Evolutionary conservation across 2,113 vertebrate genomes (phyloP).

Genomic region (Tonatia bakeri): DNA sequence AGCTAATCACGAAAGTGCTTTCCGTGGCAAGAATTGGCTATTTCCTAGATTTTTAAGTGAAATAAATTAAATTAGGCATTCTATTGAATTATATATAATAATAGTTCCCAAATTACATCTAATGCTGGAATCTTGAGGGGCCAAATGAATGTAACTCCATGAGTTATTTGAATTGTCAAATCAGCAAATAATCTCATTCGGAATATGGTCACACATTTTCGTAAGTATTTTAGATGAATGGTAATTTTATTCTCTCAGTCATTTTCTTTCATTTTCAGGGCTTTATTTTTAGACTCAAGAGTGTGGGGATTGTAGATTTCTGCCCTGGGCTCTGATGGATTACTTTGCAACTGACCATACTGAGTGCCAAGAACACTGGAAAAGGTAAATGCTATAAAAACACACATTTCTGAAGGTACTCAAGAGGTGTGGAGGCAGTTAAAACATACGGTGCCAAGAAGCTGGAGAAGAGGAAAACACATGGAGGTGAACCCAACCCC

Average conservation of each 20-base stretch:
- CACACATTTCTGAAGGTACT: background rate
- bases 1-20: background rate
- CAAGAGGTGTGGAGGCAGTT: background rate
- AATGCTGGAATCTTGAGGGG: background rate
- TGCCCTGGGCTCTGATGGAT: background rate
- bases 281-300: background rate
- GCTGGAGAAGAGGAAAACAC: background rate
- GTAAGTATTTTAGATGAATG: slow-evolving; percentile 12
- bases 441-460: background rate
- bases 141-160: background rate
- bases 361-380: background rate
- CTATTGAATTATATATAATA: slow-evolving; percentile 23
- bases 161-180: background rate
- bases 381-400: slow-evolving; percentile 12
- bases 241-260: slow-evolving; percentile 10
- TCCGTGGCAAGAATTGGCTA: background rate
- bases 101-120: slow-evolving; percentile 22
- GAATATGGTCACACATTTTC: background rate
- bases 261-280: background rate
- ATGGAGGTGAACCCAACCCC: background rate
- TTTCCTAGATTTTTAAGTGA: slow-evolving; percentile 36
- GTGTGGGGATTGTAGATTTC: background rate
- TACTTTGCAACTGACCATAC: slow-evolving; percentile 2
- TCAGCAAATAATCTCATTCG: slow-evolving; percentile 5
- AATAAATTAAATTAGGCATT: slow-evolving; percentile 9